Evolutionary conservation across 2,888 invertebrate genomes (phyloP).

Genomic region (Meiosimyza decipiens): DNA sequence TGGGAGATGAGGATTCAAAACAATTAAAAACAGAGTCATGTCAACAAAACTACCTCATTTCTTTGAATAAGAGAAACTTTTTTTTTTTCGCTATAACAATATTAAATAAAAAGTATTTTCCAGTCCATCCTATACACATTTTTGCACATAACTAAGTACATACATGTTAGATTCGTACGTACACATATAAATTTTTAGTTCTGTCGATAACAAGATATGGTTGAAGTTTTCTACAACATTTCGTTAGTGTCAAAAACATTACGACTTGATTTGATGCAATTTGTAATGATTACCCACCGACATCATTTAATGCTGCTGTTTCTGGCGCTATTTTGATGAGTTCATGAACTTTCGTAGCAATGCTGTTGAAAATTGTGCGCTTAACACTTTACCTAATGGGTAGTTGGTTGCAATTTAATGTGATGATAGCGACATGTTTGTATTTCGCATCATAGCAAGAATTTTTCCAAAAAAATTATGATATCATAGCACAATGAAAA

Average conservation of each 20-base stretch:
- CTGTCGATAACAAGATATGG: conserved; percentile 13
- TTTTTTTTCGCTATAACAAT: no score
- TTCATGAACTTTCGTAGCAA: background rate
- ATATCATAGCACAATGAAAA: no score
- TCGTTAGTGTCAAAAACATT: conserved; percentile 34
- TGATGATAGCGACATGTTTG: no score
- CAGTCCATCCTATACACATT: no score
- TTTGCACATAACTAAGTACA: background rate
- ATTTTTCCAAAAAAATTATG: no score
- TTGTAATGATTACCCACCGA: background rate
- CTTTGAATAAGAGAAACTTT: no score
- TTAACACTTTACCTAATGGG: background rate
- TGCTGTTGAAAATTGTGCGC: conserved; percentile 10
- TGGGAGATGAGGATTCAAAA: no score
- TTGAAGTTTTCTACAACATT: conserved; percentile 4
- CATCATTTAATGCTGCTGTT: background rate
- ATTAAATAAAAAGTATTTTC: no score
- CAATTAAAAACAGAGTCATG: no score
- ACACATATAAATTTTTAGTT: background rate
- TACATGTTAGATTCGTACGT: background rate
- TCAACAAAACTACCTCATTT: no score
- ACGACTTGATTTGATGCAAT: conserved; percentile 35
- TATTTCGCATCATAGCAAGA: no score
- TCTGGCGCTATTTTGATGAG: background rate
- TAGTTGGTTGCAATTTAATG: no score